phyloP scores from a whole-genome alignment of 2,888 invertebrate species.

The Stenotaenia linearis region DNA sequence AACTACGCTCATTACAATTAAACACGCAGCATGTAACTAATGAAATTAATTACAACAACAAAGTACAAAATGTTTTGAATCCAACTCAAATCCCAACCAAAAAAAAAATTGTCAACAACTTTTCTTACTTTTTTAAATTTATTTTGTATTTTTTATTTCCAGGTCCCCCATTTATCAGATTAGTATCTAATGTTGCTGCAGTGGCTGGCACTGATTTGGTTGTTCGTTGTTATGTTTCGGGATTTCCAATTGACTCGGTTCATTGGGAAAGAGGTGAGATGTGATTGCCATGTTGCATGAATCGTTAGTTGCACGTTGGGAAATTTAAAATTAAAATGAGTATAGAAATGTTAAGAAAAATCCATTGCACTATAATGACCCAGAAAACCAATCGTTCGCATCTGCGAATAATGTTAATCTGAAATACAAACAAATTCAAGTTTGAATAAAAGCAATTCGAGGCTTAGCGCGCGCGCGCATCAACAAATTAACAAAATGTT shows the following conservation, averaged over 20 bases:
- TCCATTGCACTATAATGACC: neutral
- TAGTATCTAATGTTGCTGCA: constrained; percentile 33
- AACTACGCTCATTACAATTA: no score
- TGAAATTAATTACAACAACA: no score
- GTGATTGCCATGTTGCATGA: neutral
- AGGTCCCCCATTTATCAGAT: constrained; percentile 35
- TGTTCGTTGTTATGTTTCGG: constrained; percentile 33
- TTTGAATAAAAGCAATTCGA: no score
- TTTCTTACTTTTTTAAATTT: neutral
- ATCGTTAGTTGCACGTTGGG: neutral
- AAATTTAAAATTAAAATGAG: neutral
- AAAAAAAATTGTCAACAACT: no score
- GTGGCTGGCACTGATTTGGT: constrained; percentile 33
- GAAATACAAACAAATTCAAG: no score
- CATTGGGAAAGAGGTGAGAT: constrained; percentile 34
- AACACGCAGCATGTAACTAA: no score
- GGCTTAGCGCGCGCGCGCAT: no score
- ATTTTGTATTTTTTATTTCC: neutral
- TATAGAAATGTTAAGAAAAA: neutral
- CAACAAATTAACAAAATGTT: no score
- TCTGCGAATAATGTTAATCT: no score
- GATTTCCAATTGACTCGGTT: constrained; percentile 33
- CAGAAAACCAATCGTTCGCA: neutral
- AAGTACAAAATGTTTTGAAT: no score
- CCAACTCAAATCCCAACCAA: no score